Evolutionary conservation across 2,888 invertebrate genomes (phyloP).

Genomic region (Acanthosepion pharaonis): DNA sequence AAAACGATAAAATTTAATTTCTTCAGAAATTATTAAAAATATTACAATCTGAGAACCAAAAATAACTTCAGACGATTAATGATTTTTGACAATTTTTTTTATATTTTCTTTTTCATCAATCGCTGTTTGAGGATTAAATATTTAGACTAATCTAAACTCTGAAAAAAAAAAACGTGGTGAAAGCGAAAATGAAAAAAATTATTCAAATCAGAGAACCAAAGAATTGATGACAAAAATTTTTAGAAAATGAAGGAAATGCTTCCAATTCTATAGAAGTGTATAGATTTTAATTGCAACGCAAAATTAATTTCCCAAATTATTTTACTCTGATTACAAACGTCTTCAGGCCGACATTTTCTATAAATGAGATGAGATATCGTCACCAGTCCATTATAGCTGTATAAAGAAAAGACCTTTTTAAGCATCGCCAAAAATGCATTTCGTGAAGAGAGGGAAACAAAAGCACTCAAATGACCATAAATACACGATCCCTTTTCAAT

Average conservation of each 20-base stretch:
- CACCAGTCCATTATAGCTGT: neutral
- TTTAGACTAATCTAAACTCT: neutral
- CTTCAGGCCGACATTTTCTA: neutral
- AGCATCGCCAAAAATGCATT: neutral
- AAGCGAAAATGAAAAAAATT: neutral
- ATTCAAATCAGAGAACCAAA: neutral
- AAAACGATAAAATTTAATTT: neutral
- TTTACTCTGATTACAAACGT: neutral
- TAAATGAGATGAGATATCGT: neutral
- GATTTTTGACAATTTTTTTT: neutral
- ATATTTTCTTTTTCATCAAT: neutral
- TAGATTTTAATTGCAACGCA: neutral
- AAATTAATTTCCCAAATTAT: constrained; percentile 9
- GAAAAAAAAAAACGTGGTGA: neutral
- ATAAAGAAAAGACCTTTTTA: neutral
- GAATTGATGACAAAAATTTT: neutral
- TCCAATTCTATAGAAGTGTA: neutral
- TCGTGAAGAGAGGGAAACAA: neutral
- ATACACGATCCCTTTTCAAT: too few relatives aligned
- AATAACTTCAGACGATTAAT: neutral
- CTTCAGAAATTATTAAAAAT: neutral
- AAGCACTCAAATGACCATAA: neutral
- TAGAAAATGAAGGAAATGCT: neutral
- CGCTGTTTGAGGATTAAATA: neutral
- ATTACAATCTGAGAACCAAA: neutral